Base-by-base conservation (phyloP, 2,888 invertebrate species). In the Papilio protenor region DNA sequence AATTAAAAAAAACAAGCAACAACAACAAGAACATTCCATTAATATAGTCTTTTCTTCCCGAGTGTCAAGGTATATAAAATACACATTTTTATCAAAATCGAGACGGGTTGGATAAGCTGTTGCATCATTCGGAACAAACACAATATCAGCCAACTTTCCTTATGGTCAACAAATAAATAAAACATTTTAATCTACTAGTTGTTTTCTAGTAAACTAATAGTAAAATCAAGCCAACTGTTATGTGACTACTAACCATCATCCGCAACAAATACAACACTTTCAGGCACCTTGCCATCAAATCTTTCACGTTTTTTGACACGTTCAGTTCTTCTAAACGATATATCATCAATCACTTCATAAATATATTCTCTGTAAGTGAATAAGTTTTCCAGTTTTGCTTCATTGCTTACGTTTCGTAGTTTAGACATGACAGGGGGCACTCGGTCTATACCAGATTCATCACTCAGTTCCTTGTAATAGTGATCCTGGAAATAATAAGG, bases 401-500 rank as follows among this genome's bases (percentile, higher is more conserved):
- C 81, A 0, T 80, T 90, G 80, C 94, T 92, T 0, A 78, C 1
- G 0, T 82, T 80, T 0, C 94, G 89, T 16, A 94, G 93, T 79
- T 91, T 94, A 81, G 86, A 90, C 88, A 40, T 40, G 40, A 40
- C 8, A 40, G 8, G 40, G 8, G 40, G 40, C 40, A 40, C 40
- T 40, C 40, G 94, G 87, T 87, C 87, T 79, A 93, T 94, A 0
- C 94, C 94, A 0, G 94, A 91, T 79, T 94, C 91, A 47, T 86
- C 84, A 0, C 94, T 86, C 0, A 94, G 80, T 0, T 84, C 88
- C 0, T 85, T 91, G 83, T 94, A 94, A 81, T 93, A 94, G 69
- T 90, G 83, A 59, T 94, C 94, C 94, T 94, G 86, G 16, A 88
- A 4, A 57, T 55, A 55, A 55, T n/a, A 16, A 18, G 0, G 4